Evolutionary conservation across 2,888 invertebrate species (phyloP).

Genomic region (Seira ritae): DNA sequence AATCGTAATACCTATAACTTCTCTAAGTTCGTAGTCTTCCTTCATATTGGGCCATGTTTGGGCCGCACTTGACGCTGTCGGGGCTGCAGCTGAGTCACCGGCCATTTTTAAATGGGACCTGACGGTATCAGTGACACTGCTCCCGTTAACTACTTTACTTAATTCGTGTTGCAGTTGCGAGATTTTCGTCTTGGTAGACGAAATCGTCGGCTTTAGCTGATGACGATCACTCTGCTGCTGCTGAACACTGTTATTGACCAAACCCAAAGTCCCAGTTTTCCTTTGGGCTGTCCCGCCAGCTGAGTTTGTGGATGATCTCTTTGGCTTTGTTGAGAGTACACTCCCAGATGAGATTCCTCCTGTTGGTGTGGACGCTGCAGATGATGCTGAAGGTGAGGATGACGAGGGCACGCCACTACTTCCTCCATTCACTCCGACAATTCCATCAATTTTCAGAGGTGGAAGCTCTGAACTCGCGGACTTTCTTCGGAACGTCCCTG

Average conservation of each 20-base stretch:
- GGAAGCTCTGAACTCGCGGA: conserved; percentile 75
- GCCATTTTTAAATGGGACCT: conserved; percentile 66
- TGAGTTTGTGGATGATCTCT: conserved; percentile 58
- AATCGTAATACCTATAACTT: conserved; percentile 90
- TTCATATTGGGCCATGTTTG: conserved; percentile 90
- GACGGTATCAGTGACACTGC: conserved; percentile 42
- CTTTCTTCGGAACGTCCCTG: conserved; percentile 81
- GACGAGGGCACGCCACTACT: background rate
- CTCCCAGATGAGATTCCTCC: conserved; percentile 56
- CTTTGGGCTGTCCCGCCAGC: conserved; percentile 70
- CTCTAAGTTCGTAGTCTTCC: conserved; percentile 93
- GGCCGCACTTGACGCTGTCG: conserved; percentile 69
- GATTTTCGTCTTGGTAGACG: conserved; percentile 58
- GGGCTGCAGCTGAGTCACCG: conserved; percentile 66
- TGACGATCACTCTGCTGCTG: conserved; percentile 6
- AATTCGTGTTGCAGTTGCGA: conserved; percentile 51
- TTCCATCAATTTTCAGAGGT: conserved; percentile 64
- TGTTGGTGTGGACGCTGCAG: conserved; percentile 36
- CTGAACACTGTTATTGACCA: conserved; percentile 58
- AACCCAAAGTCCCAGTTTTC: conserved; percentile 67
- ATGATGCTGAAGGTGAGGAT: conserved; percentile 31
- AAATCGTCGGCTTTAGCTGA: conserved; percentile 42
- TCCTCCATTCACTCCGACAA: conserved; percentile 29
- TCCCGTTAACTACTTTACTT: conserved; percentile 47
- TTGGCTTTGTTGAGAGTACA: conserved; percentile 57